Evolutionary conservation across 2,888 invertebrate genomes (phyloP).

Genomic region (Oxycera nigricornis): DNA sequence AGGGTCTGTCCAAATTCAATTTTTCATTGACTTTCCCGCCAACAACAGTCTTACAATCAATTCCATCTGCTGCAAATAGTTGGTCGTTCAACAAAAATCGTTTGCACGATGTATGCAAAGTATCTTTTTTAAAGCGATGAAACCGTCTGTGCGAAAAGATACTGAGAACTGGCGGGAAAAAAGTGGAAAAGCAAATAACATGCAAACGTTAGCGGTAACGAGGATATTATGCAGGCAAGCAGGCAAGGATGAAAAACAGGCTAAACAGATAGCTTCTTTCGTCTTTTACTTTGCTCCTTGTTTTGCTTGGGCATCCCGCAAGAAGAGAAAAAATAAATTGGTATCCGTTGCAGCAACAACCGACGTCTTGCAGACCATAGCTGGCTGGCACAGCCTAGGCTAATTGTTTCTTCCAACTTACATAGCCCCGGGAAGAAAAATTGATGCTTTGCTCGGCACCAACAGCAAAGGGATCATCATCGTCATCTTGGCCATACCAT

Average conservation of each 20-base stretch:
- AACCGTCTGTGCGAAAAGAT: too few relatives aligned
- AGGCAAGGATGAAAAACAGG: neutral
- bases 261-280: neutral
- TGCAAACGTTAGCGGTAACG: constrained; percentile 2
- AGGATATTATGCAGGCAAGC: neutral
- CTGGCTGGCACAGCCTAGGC: neutral
- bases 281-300: neutral
- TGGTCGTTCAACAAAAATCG: too few relatives aligned
- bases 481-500: neutral
- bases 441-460: neutral
- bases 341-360: neutral
- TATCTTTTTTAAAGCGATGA: too few relatives aligned
- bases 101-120: too few relatives aligned
- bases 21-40: neutral
- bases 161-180: too few relatives aligned
- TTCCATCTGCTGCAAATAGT: neutral
- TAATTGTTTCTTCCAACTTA: constrained; percentile 10
- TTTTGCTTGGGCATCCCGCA: neutral
- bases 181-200: neutral
- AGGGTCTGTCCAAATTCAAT: too few relatives aligned
- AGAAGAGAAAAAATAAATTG: too few relatives aligned
- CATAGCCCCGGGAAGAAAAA: constrained; percentile 4
- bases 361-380: neutral
- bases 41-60: neutral
- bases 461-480: neutral